Conservation (phyloP, 2,113 vertebrate species). For the Plecturocebus donacophilus region DNA sequence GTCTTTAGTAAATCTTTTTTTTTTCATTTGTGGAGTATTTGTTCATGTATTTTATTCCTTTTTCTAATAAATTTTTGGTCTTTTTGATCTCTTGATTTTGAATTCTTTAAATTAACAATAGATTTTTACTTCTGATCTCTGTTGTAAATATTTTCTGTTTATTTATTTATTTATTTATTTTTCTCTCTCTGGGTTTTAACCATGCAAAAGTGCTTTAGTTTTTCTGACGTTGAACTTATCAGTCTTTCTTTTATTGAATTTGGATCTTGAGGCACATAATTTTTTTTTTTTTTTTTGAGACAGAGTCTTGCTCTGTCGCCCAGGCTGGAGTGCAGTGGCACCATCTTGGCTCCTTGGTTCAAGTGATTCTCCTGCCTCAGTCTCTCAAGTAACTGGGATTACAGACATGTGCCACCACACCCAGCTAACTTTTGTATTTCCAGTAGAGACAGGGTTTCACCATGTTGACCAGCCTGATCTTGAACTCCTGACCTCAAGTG, state of each 20-base stretch:
- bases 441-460: too few relatives aligned
- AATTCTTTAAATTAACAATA: slow-evolving; percentile 23
- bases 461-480: too few relatives aligned
- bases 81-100: neutral
- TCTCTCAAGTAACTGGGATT: too few relatives aligned
- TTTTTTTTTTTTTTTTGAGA: too few relatives aligned
- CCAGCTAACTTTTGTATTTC: too few relatives aligned
- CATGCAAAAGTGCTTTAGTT: neutral
- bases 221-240: neutral
- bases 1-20: neutral
- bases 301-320: too few relatives aligned
- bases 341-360: too few relatives aligned
- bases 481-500: too few relatives aligned
- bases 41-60: neutral
- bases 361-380: too few relatives aligned
- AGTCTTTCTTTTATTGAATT: neutral
- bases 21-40: neutral
- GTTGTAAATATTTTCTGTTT: neutral
- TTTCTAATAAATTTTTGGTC: neutral
- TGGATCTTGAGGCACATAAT: neutral
- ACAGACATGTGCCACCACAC: too few relatives aligned
- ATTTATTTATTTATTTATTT: neutral
- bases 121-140: neutral
- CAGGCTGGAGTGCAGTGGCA: too few relatives aligned
- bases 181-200: neutral